These are phyloP conservation scores for Hirtodrosophila trivittata DNA, from an alignment of 2,888 invertebrate species.

Conservation along the genomic window DNA sequence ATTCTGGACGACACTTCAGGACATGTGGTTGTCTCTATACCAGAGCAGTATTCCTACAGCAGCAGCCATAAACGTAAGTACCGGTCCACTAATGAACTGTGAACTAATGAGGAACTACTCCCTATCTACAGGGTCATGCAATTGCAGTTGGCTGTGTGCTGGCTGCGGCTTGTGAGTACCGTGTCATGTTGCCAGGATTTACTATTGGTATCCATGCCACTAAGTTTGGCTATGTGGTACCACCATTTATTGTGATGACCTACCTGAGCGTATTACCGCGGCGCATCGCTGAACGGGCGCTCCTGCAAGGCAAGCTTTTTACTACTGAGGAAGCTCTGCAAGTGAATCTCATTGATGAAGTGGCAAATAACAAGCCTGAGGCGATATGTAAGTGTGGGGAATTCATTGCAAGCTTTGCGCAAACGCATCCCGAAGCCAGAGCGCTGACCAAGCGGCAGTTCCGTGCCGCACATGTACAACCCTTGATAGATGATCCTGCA, in stretches of 20 bases:
- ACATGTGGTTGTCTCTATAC: conserved; percentile 91
- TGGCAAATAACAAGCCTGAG: conserved; percentile 88
- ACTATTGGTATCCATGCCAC: conserved; percentile 95
- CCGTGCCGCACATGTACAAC: conserved; percentile 84
- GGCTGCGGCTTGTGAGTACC: conserved; percentile 92
- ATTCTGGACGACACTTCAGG: conserved; percentile 92
- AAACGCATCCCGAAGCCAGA: conserved; percentile 87
- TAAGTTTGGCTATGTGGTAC: conserved; percentile 91
- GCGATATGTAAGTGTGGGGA: conserved; percentile 87
- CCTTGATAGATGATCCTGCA: conserved; percentile 86
- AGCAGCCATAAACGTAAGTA: conserved; percentile 92
- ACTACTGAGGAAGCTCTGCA: conserved; percentile 90
- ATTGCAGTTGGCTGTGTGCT: conserved; percentile 94
- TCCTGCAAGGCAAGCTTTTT: conserved; percentile 90
- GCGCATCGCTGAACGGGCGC: conserved; percentile 89
- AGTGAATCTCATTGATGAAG: conserved; percentile 91
- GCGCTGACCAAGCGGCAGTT: conserved; percentile 86
- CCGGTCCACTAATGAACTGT: no score
- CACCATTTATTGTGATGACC: conserved; percentile 88
- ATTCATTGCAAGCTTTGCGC: conserved; percentile 87
- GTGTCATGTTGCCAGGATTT: conserved; percentile 91
- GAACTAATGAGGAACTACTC: background rate
- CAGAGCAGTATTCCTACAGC: conserved; percentile 89
- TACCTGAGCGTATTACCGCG: conserved; percentile 87
- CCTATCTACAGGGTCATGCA: conserved; percentile 87